Base-by-base conservation (phyloP, 2,797 vertebrate genomes). In the Podarcis lilfordi region DNA sequence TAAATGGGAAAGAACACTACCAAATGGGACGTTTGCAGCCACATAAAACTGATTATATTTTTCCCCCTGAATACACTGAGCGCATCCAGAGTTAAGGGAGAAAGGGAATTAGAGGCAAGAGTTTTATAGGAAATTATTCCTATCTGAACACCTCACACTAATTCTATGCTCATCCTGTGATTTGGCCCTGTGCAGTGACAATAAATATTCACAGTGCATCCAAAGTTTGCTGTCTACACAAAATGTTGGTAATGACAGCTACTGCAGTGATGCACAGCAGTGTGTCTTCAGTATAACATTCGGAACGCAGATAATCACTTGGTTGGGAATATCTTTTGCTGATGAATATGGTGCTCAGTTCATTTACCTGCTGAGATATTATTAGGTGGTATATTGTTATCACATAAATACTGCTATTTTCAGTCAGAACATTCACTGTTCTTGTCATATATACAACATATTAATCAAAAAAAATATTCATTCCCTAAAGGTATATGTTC, bases 401-500 rank as follows among this genome's bases (percentile, higher is more conserved):
- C 91, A 93, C 93, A 94, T 93, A 95, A 89, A 92, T 86, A 88
- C 59, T 91, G 74, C 86, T 89, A 81, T 85, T 94, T 96, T 93
- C 82, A 86, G 79, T 69, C 92, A 75, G 87, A 90, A 66, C 79
- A 71, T 91, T 91, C 45, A 75, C 72, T 43, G 79, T 93, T 89
- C 86, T 89, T 92, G 86, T 93, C 79, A 88, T 37, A 80, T 17
- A 32, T 68, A 88, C 71, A 68, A 64, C 23, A 66, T 37, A 86
- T 61, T 89, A 88, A 92, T 91, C 45, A 88, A 87, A 92, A 72
- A 85, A 91, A 93, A 80, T 84, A 32, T 32, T 61, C 29, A 88
- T 89, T 93, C 85, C 69, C 86, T 86, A 84, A 84, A 72, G 37
- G 91, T 29, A 79, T 75, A 75, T 72, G 25, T 2, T 89, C 23